Evolutionary conservation across 2,888 invertebrate genomes (phyloP), one percentile per base, ranked within the genome.

Genomic region (Parapristionchus giblindavisi): DNA sequence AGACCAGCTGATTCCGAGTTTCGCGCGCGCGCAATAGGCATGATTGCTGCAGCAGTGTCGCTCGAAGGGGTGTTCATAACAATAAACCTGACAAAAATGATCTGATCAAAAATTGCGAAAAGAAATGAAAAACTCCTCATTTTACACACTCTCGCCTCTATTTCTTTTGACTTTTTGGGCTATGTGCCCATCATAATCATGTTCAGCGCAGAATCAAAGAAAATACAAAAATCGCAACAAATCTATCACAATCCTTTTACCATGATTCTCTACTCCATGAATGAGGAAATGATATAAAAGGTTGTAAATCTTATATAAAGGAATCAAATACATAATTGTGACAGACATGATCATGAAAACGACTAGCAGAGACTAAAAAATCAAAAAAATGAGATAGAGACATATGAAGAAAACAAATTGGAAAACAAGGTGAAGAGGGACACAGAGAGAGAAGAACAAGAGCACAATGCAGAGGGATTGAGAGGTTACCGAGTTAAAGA

Each of bases 361-460:
- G 4, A 24, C 21, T 52, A 21, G 52, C 52, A 48, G 48, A 48
- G 24, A 56, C n/a, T 24, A 6, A 21, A 14, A 34, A 60, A 24
- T 29, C 29, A 14, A 38, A 29, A 63, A 5, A 40, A 36, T 8
- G 17, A 3, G 63, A 24, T 17, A 4, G 21, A 63, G 36, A 40
- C 3, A 63, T 3, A 36, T 27, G 24, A n/a, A 38, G 38, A 36
- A 36, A 17, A 14, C 51, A 68, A 32, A 68, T 32, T 36, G 40
- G 38, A 32, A 40, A 40, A 3, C 11, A 24, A 21, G 17, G 43
- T 1, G 34, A 51, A 32, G 6, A n/a, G 32, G 24, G 56, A 56
- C 8, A 56, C 8, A 56, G 56, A 6, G 24, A 56, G 29, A 56
- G 56, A 56, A n/a, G 29, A n/a, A 56, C 68, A 32, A 68, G 36